These are phyloP conservation scores for Dissostichus mawsoni DNA, from an alignment of 2,113 vertebrate genomes.

Conservation along the genomic window DNA sequence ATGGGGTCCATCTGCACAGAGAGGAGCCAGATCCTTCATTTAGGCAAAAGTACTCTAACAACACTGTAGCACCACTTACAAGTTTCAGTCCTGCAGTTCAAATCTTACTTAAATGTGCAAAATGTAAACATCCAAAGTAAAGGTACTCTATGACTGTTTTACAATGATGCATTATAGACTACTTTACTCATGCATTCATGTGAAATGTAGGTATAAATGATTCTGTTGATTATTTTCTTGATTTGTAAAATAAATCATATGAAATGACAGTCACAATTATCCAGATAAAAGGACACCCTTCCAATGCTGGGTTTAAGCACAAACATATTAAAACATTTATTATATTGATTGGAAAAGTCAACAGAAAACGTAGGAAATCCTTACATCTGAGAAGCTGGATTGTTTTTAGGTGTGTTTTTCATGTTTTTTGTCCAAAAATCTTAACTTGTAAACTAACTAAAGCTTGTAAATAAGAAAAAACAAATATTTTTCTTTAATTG, in stretches of 20 bases:
- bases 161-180: no score
- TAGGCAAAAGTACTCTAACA: no score
- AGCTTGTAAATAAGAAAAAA: not conserved
- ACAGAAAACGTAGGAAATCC: not conserved
- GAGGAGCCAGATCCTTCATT: not conserved
- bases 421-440: not conserved
- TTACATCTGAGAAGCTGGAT: no score
- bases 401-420: not conserved
- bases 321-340: not conserved
- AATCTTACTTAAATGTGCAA: no score
- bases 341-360: not conserved
- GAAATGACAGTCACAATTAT: not conserved
- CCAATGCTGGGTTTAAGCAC: not conserved
- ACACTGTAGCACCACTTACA: not conserved
- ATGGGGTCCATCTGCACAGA: slow-evolving; percentile 71
- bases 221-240: not conserved
- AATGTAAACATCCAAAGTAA: no score
- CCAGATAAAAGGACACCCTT: no score
- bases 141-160: no score
- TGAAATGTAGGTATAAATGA: not conserved
- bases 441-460: not conserved
- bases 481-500: no score
- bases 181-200: not conserved
- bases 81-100: no score
- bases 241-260: not conserved